Evolutionary conservation across 1,140 invertebrate species (phyloP).

Genomic region (Ceratitis capitata): DNA sequence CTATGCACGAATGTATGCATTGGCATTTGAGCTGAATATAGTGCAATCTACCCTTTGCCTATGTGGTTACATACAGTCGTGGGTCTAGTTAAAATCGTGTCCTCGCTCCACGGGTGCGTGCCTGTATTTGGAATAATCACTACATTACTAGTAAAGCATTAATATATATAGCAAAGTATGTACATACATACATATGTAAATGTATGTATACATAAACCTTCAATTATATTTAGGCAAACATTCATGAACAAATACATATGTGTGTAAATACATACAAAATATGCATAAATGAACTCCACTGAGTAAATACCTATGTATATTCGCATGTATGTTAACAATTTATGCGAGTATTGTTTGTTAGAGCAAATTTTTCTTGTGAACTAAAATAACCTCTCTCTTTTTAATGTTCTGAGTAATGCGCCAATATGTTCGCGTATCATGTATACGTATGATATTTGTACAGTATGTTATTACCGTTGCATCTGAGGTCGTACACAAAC

Average conservation of each 20-base stretch:
- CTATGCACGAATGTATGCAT: background rate
- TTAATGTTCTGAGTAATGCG: background rate
- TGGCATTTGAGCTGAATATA: constrained; percentile 57
- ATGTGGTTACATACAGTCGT: background rate
- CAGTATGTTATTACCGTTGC: background rate
- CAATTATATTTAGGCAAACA: no score
- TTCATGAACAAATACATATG: no score
- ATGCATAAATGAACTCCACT: no score
- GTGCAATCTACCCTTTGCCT: constrained; percentile 57
- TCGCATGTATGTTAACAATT: background rate
- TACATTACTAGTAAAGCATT: no score
- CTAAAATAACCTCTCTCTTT: background rate
- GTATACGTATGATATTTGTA: background rate
- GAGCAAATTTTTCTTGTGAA: background rate
- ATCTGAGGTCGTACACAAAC: background rate
- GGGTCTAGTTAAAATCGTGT: background rate
- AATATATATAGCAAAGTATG: no score
- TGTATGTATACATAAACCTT: background rate
- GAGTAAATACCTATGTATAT: no score
- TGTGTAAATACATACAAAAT: no score
- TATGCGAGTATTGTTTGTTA: background rate
- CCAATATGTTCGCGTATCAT: background rate
- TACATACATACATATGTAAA: background rate
- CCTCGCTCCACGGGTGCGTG: no score
- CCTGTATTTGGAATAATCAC: no score